These are phyloP conservation scores for Stenodema calcarata DNA, from an alignment of 2,888 invertebrate genomes.

Conservation along the genomic window DNA sequence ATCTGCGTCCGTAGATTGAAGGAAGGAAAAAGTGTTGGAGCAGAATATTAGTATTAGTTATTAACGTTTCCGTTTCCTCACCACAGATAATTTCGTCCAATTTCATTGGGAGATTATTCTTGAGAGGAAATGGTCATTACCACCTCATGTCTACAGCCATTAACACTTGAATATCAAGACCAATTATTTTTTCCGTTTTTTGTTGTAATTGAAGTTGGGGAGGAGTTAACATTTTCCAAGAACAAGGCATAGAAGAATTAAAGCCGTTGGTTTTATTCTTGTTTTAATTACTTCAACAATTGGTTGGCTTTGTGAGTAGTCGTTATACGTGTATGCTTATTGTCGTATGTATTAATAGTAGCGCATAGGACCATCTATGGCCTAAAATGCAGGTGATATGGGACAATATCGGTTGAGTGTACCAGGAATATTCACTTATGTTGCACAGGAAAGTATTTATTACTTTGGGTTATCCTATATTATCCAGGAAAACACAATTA, in stretches of 20 bases:
- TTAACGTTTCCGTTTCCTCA: slow-evolving; percentile 18
- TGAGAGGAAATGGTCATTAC: slow-evolving; percentile 16
- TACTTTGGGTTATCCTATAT: no score
- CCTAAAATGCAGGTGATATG: no score
- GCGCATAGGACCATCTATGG: no score
- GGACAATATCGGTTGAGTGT: no score
- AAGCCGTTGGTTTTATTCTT: background rate
- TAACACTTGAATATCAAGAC: slow-evolving; percentile 18
- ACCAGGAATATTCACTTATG: no score
- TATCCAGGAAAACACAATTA: no score
- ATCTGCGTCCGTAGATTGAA: background rate
- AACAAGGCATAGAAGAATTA: background rate
- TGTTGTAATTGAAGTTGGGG: background rate
- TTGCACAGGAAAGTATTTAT: no score
- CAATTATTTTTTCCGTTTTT: background rate
- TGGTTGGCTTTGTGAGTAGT: no score
- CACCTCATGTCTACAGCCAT: slow-evolving; percentile 23
- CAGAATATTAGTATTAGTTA: slow-evolving; percentile 16
- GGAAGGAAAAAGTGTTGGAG: background rate
- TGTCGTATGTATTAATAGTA: no score
- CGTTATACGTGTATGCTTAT: no score
- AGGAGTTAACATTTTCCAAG: background rate
- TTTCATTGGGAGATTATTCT: slow-evolving; percentile 10
- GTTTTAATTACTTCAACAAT: no score
- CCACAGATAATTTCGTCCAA: slow-evolving; percentile 16